Base-by-base conservation (phyloP, 2,888 invertebrate species). In the Morpho helenor region DNA sequence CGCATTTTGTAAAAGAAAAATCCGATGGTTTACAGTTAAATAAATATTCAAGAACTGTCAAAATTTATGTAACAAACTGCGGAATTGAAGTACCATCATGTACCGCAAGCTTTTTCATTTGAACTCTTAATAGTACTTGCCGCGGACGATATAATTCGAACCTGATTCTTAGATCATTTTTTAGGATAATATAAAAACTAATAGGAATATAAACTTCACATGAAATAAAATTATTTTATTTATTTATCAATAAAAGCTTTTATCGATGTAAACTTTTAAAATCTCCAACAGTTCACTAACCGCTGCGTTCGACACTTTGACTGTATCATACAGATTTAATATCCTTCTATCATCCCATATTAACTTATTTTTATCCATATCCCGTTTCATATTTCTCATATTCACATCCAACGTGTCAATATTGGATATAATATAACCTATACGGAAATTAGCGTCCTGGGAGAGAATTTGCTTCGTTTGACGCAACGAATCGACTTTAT, bases 371-470 rank as follows among this genome's bases (percentile, higher is more conserved):
- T 52, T 43, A 1, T 68, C 68, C 66, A 79, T 65, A 9, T 76
- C 70, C 0, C 48, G 52, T 42, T 64, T 74, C 45, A 80, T 49
- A 46, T 74, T 74, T 0, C 58, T 66, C 49, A 82, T 63, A 64
- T 74, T 77, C 0, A 70, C 62, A 3, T 72, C 68, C 9, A 82
- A 63, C 1, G 73, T 73, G n/a, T 82, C 82, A 0, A 82, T 61
- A 43, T 74, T 80, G 0, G 80, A 76, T 2, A 77, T 59, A 0
- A 82, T 71, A 31, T 82, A 82, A 0, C 83, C 83, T 0, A 80
- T 71, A 59, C 65, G 74, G 41, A 70, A 81, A 3, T 67, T 62
- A 3, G 71, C 63, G 1, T 73, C 62, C 0, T 71, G 64, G 0
- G 60, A 59, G 7, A 76, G 71, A 0, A 64, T 54, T 0, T 68